These are phyloP conservation scores for Halocaridina rubra DNA, from an alignment of 2,888 invertebrate genomes.

Conservation along the genomic window DNA sequence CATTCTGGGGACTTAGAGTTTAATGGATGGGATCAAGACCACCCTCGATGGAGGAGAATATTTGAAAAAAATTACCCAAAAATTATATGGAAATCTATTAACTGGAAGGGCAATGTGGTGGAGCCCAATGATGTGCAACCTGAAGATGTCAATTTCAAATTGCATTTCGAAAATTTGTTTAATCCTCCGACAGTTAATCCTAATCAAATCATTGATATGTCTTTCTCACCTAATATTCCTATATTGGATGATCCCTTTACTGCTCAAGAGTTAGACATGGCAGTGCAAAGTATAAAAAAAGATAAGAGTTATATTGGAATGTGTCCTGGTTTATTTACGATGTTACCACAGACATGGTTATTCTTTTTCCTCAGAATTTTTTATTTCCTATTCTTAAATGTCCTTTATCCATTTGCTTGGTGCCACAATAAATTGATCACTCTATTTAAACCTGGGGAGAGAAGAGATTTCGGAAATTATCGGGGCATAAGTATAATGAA, in stretches of 20 bases:
- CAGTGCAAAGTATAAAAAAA: not conserved
- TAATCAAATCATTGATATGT: too few species aligned
- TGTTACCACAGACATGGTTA: not conserved
- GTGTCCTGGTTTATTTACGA: not conserved
- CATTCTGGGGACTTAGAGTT: too few species aligned
- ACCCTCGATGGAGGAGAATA: too few species aligned
- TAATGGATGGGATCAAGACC: too few species aligned
- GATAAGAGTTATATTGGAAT: slow-evolving; percentile 4
- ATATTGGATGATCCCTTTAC: slow-evolving; percentile 10
- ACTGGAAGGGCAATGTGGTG: too few species aligned
- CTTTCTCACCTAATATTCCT: not conserved
- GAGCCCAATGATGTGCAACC: too few species aligned
- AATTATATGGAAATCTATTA: too few species aligned
- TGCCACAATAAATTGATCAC: not conserved
- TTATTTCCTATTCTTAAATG: not conserved
- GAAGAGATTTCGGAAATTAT: not conserved
- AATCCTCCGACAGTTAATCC: too few species aligned
- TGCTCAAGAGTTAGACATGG: not conserved
- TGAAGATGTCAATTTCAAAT: too few species aligned
- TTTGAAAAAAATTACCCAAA: too few species aligned
- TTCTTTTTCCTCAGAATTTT: not conserved
- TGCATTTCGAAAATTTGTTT: too few species aligned
- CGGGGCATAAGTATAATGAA: slow-evolving; percentile 1
- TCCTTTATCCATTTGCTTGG: not conserved
- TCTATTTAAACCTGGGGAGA: slow-evolving; percentile 10